These are phyloP conservation scores for Syngnathoides biaculeatus DNA, from an alignment of 2,113 vertebrate genomes.

Conservation along the genomic window DNA sequence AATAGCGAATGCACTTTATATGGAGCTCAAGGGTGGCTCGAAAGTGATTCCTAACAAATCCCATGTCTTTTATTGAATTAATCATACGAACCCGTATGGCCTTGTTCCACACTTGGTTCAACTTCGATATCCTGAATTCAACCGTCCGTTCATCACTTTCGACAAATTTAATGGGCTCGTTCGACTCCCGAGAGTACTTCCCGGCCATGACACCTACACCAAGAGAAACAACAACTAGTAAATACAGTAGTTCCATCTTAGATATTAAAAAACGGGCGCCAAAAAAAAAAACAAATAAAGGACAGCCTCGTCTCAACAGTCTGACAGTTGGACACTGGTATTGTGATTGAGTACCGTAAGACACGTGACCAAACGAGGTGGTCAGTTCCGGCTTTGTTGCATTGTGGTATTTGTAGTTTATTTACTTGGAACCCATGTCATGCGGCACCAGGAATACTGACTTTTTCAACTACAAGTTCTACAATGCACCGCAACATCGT, in stretches of 20 bases:
- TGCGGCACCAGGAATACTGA: fast-evolving
- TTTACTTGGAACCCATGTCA: neutral
- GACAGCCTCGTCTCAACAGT: fast-evolving
- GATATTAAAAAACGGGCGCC: neutral
- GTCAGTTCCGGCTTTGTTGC: slow-evolving; percentile 24
- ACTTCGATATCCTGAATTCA: slow-evolving; percentile 86
- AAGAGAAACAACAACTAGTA: slow-evolving; percentile 48
- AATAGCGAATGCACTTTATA: neutral
- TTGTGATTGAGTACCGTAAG: slow-evolving; percentile 14
- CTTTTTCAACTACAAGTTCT: slow-evolving; percentile 46
- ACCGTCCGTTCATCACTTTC: slow-evolving; percentile 46
- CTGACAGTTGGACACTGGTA: neutral
- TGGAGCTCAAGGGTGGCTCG: no score
- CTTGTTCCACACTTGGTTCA: slow-evolving; percentile 94
- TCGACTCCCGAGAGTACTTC: slow-evolving; percentile 85
- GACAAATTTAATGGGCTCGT: slow-evolving; percentile 67
- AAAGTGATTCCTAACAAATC: neutral
- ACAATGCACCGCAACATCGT: slow-evolving; percentile 8
- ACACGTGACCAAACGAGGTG: slow-evolving; percentile 49
- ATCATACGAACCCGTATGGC: slow-evolving; percentile 79
- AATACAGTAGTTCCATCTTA: slow-evolving; percentile 43
- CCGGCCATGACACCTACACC: slow-evolving; percentile 58
- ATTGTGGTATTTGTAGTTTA: fast-evolving
- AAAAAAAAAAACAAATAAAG: neutral
- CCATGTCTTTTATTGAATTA: neutral